Base-by-base conservation (phyloP, 2,888 invertebrate species). In the Scaptomyza flava region DNA sequence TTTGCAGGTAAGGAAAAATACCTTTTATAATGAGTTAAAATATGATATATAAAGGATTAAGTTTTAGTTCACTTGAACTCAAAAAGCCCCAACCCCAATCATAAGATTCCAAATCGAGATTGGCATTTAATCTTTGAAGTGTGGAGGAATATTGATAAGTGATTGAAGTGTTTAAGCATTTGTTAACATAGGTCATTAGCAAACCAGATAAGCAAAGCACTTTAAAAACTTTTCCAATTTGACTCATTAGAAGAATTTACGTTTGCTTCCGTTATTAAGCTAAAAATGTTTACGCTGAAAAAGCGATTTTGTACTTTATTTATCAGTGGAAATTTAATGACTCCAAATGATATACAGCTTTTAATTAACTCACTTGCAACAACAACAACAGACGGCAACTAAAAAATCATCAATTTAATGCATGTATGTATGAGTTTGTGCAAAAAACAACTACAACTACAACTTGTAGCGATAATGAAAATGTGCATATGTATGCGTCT, bases 311-410 rank as follows among this genome's bases (percentile, higher is more conserved):
- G 8, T 23, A 6, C n/a, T 59, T 14, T 38, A 68, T 43, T 58
- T 75, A 77, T 75, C 74, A 58, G 46, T 12, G 50, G 14, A 54
- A 61, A 58, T 58, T 58, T 43, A 58, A 74, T 63, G 56, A 45
- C 9, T 60, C 20, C 43, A 56, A 77, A 64, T 77, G 61, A 71
- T 68, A 72, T 68, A 75, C 79, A 61, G 58, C 45, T 79, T 77
- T 75, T 79, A 77, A 75, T 77, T 79, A 77, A 66, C 64, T 59
- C 31, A n/a, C 42, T 14, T 30, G 6, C 20, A 42, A 33, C 42
- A 43, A 52, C 42, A 43, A 52, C 12, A 57, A 20, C 33, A 27
- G 54, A 71, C 14, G 53, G 48, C 56, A 72, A 54, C 46, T 43
- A 31, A 54, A 75, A 69, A 54, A 71, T 66, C 77, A 59, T 71